Base-by-base conservation (phyloP, 1,140 invertebrate species). In the Bombus pascuorum region DNA sequence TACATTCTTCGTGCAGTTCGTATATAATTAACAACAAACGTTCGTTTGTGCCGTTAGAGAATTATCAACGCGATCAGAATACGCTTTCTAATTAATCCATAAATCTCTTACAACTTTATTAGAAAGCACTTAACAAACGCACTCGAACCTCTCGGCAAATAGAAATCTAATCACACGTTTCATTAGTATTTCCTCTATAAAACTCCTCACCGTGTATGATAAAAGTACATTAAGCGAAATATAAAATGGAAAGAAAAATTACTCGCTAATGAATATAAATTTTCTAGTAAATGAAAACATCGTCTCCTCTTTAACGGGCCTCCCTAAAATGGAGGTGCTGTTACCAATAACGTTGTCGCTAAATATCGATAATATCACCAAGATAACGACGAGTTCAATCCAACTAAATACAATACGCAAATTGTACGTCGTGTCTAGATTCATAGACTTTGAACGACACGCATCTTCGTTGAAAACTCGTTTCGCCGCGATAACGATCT, bases 1-100 rank as follows among this genome's bases (percentile, higher is more conserved):
- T 47, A 66, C 42, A 47, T 68, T 65, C 37, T 15, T 37, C 73
- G 42, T 0, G 34, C 22, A 4, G 62, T 66, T 65, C 75, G 28
- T 39, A 39, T 79, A 34, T 68, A 66, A 79, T 79, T 68, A 79
- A 79, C 62, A 79, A 79, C 62, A 66, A 79, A 79, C 39, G 57
- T 65, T 65, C 76, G 59, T 78, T 65, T 42, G 62, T 44, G 22
- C 39, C 22, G 42, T 5, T 15, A n/a, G 74, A n/a, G 74, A 42
- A n/a, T 77, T 79, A 79, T 47, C 65, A 70, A n/a, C 34, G 25
- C 42, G 32, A 47, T 70, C 44, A 80, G 65, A 80, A 70, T 70
- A 70, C 42, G 44, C 77, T 68, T 79, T 80, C 78, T 70, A 80
- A 80, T 70, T 80, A 80, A 70, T 53, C 32, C 62, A 66, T 79